Evolutionary conservation across 2,113 vertebrate species (phyloP).

Genomic region (Burhinus oedicnemus): DNA sequence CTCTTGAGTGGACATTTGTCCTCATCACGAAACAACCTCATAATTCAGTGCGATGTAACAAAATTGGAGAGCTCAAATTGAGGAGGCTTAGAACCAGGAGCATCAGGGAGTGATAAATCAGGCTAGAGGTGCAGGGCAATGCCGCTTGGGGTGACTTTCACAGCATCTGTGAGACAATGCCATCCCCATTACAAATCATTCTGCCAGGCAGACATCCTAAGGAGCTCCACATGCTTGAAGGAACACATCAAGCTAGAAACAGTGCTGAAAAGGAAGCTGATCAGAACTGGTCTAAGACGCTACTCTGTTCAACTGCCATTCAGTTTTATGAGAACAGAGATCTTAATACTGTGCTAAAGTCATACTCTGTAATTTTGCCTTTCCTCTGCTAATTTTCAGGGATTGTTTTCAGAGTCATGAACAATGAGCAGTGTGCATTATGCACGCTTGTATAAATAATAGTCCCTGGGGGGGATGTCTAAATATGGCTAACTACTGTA

Average conservation of each 20-base stretch:
- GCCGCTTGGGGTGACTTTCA: slow-evolving; percentile 47
- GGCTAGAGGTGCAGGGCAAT: slow-evolving; percentile 20
- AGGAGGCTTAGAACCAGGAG: slow-evolving; percentile 4
- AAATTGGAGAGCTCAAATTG: slow-evolving; percentile 37
- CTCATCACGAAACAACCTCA: slow-evolving; percentile 48
- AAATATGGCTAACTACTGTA: neutral
- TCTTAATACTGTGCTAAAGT: neutral
- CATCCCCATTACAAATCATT: slow-evolving; percentile 51
- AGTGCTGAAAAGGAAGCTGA: neutral
- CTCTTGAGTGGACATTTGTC: slow-evolving; percentile 51
- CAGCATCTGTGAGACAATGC: slow-evolving; percentile 22
- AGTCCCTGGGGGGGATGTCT: neutral
- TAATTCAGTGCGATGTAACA: slow-evolving; percentile 24
- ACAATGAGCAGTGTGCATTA: neutral
- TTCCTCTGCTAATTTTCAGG: neutral
- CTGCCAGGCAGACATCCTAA: neutral
- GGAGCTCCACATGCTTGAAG: neutral
- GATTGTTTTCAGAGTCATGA: neutral
- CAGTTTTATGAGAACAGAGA: neutral
- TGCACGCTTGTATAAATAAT: neutral
- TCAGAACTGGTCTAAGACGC: neutral
- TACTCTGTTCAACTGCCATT: neutral
- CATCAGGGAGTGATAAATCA: slow-evolving; percentile 54
- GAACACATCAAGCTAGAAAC: neutral
- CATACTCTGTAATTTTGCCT: neutral